A percentile compares a stretch with the other conserved stretches of the same genome.
phyloP scores from a whole-genome alignment of 2,888 invertebrate species.

The Cylloceria caligata region DNA sequence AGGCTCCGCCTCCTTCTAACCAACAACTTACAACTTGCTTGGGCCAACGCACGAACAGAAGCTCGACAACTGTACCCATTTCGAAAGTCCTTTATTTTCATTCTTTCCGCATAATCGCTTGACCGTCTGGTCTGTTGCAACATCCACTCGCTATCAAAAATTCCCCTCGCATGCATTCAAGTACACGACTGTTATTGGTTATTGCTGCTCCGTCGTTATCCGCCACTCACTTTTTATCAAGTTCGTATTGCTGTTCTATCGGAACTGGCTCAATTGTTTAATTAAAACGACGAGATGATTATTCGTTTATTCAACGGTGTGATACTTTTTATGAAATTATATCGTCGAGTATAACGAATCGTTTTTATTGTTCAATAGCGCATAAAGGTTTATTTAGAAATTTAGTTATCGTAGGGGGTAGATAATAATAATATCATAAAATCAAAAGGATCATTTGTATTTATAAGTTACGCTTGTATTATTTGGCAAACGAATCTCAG shows the following conservation, averaged over 20 bases:
- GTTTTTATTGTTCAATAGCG: too few species aligned
- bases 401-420: too few species aligned
- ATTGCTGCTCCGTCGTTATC: background rate
- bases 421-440: too few species aligned
- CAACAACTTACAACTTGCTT: slow-evolving; percentile 55
- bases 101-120: slow-evolving; percentile 2
- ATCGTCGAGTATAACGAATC: too few species aligned
- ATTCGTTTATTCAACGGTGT: background rate
- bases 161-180: background rate
- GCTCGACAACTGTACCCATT: slow-evolving; percentile 9
- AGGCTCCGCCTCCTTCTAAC: slow-evolving; percentile 46
- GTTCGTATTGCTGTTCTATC: background rate
- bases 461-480: too few species aligned
- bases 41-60: slow-evolving; percentile 10
- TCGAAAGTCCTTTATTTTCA: background rate
- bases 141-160: background rate
- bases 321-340: too few species aligned
- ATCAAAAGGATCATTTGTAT: too few species aligned
- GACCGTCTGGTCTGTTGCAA: background rate
- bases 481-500: too few species aligned
- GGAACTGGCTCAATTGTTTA: background rate
- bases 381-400: too few species aligned
- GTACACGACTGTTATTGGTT: background rate
- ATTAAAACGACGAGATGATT: background rate
- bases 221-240: background rate